Percentiles rank a stretch among this genome's conserved stretches.
Conservation (phyloP, 2,113 vertebrate species). For the Australoheros scitulus region DNA sequence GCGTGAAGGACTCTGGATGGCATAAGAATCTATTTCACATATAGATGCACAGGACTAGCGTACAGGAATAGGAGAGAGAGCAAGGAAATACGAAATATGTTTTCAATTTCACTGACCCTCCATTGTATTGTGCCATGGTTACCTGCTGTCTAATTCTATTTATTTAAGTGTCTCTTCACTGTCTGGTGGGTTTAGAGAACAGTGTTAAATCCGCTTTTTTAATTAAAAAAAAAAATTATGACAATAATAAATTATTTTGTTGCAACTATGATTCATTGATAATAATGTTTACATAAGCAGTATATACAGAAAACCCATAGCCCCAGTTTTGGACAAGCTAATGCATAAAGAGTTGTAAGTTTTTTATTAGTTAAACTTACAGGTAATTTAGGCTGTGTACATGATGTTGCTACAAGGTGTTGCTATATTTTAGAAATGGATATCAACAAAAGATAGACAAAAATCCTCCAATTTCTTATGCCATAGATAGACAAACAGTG, state of each 20-base stretch:
- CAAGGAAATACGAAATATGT: slow-evolving; percentile 45
- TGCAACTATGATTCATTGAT: slow-evolving; percentile 12
- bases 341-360: not conserved
- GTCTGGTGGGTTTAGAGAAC: slow-evolving; percentile 15
- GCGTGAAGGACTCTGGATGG: slow-evolving; percentile 76
- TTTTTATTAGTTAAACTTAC: too few species aligned
- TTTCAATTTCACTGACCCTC: slow-evolving; percentile 63
- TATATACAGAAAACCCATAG: not conserved
- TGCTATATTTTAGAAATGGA: too few species aligned
- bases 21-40: slow-evolving; percentile 77
- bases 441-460: too few species aligned
- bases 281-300: not conserved
- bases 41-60: slow-evolving; percentile 62
- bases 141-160: slow-evolving; percentile 51
- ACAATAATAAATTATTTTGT: not conserved
- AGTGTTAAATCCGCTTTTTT: not conserved
- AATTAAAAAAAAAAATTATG: not conserved
- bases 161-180: slow-evolving; percentile 44
- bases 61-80: slow-evolving; percentile 54
- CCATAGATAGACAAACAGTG: not conserved
- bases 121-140: slow-evolving; percentile 41
- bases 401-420: too few species aligned
- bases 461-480: not conserved
- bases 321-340: not conserved
- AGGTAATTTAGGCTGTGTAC: too few species aligned